Percentiles rank a stretch among this genome's conserved stretches.
Conservation (phyloP, 2,113 vertebrate genomes). For the Sturnira hondurensis region DNA sequence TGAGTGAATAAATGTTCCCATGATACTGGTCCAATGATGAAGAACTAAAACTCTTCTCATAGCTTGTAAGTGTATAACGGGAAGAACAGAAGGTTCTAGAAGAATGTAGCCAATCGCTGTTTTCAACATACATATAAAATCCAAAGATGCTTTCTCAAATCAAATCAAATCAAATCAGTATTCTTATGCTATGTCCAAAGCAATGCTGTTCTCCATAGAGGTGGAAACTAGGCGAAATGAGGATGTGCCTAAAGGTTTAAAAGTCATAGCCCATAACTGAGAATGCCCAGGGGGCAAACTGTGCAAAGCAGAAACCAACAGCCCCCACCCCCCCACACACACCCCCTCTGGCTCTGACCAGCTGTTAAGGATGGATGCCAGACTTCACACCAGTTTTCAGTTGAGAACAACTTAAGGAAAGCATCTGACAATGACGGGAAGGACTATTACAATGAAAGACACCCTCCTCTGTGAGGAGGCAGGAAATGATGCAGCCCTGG, state of each 20-base stretch:
- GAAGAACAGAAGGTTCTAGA: neutral
- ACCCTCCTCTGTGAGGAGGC: neutral
- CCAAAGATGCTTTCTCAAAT: neutral
- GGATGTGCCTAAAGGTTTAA: neutral
- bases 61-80: neutral
- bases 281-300: neutral
- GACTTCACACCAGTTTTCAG: slow-evolving; percentile 61
- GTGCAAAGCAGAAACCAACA: neutral
- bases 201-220: neutral
- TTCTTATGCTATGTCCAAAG: neutral
- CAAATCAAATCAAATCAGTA: neutral
- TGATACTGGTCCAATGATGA: neutral
- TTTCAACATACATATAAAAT: neutral
- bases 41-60: neutral
- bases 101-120: neutral
- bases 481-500: slow-evolving; percentile 35
- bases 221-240: neutral
- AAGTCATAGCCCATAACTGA: neutral
- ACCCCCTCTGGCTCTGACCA: neutral
- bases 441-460: slow-evolving; percentile 24
- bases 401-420: slow-evolving; percentile 55
- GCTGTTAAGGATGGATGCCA: slow-evolving; percentile 38
- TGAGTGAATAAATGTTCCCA: neutral
- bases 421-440: slow-evolving; percentile 46
- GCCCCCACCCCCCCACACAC: neutral